Evolutionary conservation across 1,140 invertebrate species (phyloP), one percentile per base, ranked within the genome.

Genomic region (Cyphomyrmex costatus): DNA sequence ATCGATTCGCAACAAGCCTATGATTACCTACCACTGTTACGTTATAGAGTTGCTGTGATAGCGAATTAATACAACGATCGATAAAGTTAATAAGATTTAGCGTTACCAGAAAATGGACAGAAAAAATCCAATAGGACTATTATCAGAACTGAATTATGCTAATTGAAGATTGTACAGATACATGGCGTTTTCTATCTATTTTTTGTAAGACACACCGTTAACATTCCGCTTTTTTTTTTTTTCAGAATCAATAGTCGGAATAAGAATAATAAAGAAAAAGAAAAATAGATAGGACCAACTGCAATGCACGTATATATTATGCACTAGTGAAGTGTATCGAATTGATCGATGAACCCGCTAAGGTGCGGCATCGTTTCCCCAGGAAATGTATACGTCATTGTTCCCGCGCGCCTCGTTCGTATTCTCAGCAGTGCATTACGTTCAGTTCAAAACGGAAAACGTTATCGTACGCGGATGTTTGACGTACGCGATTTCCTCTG

Each of bases 401-500:
- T 84, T 84, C 56, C 24, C 51, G 27, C n/a, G 49, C 49, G 33
- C 33, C 7, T 56, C 77, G 46, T 60, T 53, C 42, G 42, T 84
- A 84, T 74, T 63, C 82, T 77, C 82, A 36, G 27, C 70, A 30
- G 65, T 83, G 70, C 68, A 88, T 87, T 87, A 83, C 42, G 19
- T 53, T 49, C 73, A 53, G 82, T 74, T 70, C 77, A 70, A 83
- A 87, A 88, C 61, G 77, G 33, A 83, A 87, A 83, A 83, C 70
- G 33, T 21, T 27, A 21, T 53, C 21, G 58, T 42, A 49, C 33
- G 77, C 60, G 83, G 14, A 68, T 83, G 61, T 88, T 87, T 86
- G 61, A 56, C 51, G 42, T 46, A 36, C 30, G 30, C 63, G 12
- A 76, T 87, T 76, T 82, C 51, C 51, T 58, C 46, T 19, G 36